Conservation (phyloP, 2,797 vertebrate species). For the Brachymystax lenok region DNA sequence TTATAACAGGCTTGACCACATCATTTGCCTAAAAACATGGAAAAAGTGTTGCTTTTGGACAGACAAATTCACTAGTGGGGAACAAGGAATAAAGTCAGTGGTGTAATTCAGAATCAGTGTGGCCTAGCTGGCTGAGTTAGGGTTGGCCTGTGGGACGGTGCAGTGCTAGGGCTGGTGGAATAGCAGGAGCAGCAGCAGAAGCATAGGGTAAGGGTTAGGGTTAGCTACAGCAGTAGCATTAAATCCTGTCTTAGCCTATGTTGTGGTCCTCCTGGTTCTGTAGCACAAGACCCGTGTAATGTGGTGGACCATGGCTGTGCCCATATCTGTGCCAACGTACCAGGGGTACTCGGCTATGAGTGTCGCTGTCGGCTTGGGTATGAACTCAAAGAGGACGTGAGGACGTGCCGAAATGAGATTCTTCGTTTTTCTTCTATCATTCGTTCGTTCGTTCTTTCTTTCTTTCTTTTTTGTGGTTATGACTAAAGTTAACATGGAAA, state of each 20-base stretch:
- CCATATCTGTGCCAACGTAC: slow-evolving; percentile 85
- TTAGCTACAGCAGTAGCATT: neutral
- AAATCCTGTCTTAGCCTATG: slow-evolving; percentile 4
- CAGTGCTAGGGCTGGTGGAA: neutral
- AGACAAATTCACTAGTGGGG: no score
- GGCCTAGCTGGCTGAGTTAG: no score
- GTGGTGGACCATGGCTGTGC: slow-evolving; percentile 78
- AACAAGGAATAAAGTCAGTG: no score
- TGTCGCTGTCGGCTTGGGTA: slow-evolving; percentile 86
- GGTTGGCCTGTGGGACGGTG: neutral
- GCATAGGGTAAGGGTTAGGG: no score
- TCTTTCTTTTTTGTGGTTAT: no score
- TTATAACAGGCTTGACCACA: neutral
- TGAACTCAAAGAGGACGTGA: slow-evolving; percentile 80
- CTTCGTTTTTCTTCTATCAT: neutral
- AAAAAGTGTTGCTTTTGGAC: no score
- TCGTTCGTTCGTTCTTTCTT: neutral
- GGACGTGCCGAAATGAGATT: slow-evolving; percentile 82
- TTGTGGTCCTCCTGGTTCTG: neutral
- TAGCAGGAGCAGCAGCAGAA: neutral
- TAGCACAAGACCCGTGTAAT: slow-evolving; percentile 82
- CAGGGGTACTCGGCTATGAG: slow-evolving; percentile 72
- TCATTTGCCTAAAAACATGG: no score
- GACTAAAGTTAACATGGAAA: no score
- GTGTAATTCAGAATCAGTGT: no score